phyloP scores from a whole-genome alignment of 2,797 vertebrate genomes.

The Phalloptychus januarius region DNA sequence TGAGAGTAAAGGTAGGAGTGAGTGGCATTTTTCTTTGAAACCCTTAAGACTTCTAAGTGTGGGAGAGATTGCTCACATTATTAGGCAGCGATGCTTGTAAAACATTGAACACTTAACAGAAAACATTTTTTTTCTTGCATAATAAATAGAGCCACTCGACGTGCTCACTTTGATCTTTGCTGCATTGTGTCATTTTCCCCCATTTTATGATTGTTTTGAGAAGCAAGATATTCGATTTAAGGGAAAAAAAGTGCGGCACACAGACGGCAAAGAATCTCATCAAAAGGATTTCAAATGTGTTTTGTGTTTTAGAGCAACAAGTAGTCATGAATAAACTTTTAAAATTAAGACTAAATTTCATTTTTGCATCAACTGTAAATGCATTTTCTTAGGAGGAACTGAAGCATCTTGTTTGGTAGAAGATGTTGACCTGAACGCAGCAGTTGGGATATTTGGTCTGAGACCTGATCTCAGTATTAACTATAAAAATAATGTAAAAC shows the following conservation, averaged over 20 bases:
- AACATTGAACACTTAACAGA: conserved; percentile 44
- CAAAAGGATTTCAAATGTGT: conserved; percentile 19
- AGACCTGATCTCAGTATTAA: background rate
- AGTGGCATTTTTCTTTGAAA: conserved; percentile 38
- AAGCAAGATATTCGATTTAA: conserved; percentile 36
- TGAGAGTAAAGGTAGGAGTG: conserved; percentile 49
- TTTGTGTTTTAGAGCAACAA: conserved; percentile 22
- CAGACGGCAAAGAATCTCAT: conserved; percentile 10
- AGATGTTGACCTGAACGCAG: background rate
- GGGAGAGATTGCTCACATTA: conserved; percentile 52
- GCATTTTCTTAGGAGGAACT: background rate
- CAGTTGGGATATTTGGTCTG: background rate
- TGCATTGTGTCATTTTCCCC: conserved; percentile 32
- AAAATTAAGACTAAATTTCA: background rate
- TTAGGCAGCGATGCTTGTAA: conserved; percentile 47
- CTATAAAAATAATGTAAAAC: background rate
- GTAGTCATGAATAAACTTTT: background rate
- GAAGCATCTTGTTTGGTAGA: background rate
- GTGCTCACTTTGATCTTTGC: conserved; percentile 45
- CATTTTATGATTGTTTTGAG: conserved; percentile 41
- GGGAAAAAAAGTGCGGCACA: conserved; percentile 16
- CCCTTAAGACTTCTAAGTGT: conserved; percentile 49
- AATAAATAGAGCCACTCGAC: conserved; percentile 46
- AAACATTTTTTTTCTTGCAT: conserved; percentile 34
- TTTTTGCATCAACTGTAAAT: background rate